Evolutionary conservation across 2,888 invertebrate species (phyloP).

Genomic region (Drosophila stalkeri): DNA sequence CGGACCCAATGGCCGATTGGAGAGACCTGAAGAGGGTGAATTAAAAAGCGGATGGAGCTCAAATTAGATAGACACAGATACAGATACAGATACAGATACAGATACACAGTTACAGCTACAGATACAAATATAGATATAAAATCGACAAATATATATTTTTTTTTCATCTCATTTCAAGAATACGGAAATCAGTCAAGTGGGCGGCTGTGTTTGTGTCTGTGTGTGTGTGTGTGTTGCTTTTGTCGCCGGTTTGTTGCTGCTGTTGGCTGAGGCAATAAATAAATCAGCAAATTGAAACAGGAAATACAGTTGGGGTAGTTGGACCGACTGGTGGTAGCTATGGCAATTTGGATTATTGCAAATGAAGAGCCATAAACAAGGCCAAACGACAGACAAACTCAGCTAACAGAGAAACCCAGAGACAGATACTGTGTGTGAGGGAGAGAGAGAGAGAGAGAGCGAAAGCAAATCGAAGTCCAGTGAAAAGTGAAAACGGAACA

Average conservation of each 20-base stretch:
- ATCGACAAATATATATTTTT: neutral
- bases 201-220: conserved; percentile 14
- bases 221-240: conserved; percentile 15
- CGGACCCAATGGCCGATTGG: conserved; percentile 84
- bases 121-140: neutral
- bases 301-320: conserved; percentile 68
- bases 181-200: conserved; percentile 55
- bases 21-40: conserved; percentile 77
- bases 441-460: neutral
- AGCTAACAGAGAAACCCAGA: neutral
- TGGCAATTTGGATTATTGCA: conserved; percentile 76
- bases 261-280: conserved; percentile 67
- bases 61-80: conserved; percentile 18
- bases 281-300: conserved; percentile 74
- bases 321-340: conserved; percentile 62
- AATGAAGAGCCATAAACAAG: conserved; percentile 58
- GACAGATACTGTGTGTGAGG: neutral
- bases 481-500: conserved; percentile 47
- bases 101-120: conserved; percentile 4
- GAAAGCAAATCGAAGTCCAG: conserved; percentile 47
- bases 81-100: conserved; percentile 11
- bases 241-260: conserved; percentile 12
- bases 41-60: conserved; percentile 3
- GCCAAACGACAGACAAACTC: conserved; percentile 18
- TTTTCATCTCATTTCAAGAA: conserved; percentile 14